Percentiles rank a stretch among this genome's conserved stretches.
Conservation (phyloP, 1,140 invertebrate genomes). For the Drosophila nikananu region DNA sequence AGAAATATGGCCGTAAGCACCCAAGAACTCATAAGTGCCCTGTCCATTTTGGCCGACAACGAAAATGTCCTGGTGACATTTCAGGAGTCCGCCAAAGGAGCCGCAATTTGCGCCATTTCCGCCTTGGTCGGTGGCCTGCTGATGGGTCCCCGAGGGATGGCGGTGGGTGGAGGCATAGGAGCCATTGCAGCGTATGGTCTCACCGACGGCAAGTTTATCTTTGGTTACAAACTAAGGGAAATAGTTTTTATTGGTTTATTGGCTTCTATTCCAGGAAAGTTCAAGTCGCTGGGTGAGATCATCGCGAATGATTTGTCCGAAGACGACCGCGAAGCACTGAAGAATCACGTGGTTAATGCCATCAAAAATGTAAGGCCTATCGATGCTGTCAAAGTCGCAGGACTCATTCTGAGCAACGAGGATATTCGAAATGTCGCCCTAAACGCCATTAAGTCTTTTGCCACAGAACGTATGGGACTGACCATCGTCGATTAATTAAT, state of each 20-base stretch:
- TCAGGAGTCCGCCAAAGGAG: constrained; percentile 15
- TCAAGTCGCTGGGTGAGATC: constrained; percentile 23
- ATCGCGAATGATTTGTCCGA: constrained; percentile 26
- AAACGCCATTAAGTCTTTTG: constrained; percentile 6
- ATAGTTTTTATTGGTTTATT: neutral
- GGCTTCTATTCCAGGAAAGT: constrained; percentile 13
- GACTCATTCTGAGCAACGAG: neutral
- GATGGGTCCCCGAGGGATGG: constrained; percentile 11
- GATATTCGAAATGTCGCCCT: constrained; percentile 3
- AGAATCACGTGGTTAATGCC: constrained; percentile 15
- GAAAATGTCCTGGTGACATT: constrained; percentile 14
- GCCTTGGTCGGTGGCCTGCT: constrained; percentile 14
- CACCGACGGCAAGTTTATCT: constrained; percentile 8
- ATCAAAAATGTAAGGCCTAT: neutral
- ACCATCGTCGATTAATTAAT: constrained; percentile 13
- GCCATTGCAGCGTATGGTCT: constrained; percentile 4
- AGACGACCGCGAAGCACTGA: constrained; percentile 5
- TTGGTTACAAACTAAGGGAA: neutral
- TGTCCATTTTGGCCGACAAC: constrained; percentile 7
- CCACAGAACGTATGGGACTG: constrained; percentile 8
- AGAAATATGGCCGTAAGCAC: neutral
- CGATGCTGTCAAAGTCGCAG: neutral
- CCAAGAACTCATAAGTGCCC: neutral
- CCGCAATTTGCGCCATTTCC: constrained; percentile 7
- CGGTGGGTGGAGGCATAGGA: constrained; percentile 15